phyloP scores from a whole-genome alignment of 2,797 vertebrate genomes.

The Gymnocypris eckloni region DNA sequence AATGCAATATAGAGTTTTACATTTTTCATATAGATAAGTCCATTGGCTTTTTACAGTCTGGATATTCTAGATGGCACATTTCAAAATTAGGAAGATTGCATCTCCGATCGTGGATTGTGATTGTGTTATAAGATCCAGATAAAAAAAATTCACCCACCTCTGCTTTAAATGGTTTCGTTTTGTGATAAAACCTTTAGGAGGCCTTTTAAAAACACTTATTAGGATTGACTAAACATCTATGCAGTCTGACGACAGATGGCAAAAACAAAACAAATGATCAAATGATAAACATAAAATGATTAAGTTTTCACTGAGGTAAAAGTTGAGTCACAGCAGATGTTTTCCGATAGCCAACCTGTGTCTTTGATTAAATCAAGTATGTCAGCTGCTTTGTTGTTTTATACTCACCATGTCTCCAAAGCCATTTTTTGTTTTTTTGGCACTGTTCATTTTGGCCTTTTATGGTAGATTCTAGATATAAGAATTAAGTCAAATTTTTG shows the following conservation, averaged over 20 bases:
- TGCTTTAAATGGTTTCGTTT: neutral
- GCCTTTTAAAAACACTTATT: neutral
- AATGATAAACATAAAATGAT: neutral
- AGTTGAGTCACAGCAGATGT: neutral
- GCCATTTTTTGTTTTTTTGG: neutral
- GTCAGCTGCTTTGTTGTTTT: neutral
- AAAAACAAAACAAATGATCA: neutral
- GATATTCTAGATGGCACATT: neutral
- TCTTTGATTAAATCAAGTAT: neutral
- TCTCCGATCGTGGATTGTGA: neutral
- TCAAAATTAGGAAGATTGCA: neutral
- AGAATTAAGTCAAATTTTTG: neutral
- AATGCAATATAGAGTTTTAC: neutral
- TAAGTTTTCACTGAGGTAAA: neutral
- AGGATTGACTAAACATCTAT: neutral
- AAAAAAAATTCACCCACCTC: neutral
- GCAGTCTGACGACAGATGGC: neutral
- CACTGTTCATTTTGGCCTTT: neutral
- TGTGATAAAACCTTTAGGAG: neutral
- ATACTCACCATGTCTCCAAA: neutral
- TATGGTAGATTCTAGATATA: neutral
- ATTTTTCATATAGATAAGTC: neutral
- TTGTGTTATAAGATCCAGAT: neutral
- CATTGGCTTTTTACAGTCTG: neutral
- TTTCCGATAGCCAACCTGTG: neutral